These are phyloP conservation scores for Danaus plexippus DNA, from an alignment of 1,140 invertebrate species.

Conservation along the genomic window DNA sequence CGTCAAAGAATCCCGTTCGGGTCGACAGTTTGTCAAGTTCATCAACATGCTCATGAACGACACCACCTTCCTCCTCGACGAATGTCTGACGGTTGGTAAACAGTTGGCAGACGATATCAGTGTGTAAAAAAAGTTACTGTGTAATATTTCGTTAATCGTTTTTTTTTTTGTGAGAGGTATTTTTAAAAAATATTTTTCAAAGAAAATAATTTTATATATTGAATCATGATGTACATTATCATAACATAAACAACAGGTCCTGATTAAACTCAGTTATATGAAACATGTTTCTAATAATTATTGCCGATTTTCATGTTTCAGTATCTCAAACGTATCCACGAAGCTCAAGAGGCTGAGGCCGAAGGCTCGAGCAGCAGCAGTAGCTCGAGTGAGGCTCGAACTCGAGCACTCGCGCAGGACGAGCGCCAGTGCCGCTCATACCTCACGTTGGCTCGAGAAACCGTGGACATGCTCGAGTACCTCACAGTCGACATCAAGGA, in stretches of 20 bases:
- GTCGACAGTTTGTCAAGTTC: conserved; percentile 97
- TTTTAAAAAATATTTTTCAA: no score
- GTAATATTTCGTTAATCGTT: no score
- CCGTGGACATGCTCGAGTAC: conserved; percentile 98
- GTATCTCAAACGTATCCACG: conserved; percentile 95
- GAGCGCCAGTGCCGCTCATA: conserved; percentile 96
- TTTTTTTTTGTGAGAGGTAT: no score
- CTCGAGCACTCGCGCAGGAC: conserved; percentile 87
- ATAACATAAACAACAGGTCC: no score
- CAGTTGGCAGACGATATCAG: no score
- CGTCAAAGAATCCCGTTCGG: conserved; percentile 86
- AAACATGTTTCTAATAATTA: no score
- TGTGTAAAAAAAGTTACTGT: no score
- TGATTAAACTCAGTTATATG: no score
- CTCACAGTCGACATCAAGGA: conserved; percentile 94
- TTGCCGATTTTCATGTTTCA: conserved; percentile 58
- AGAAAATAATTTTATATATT: no score
- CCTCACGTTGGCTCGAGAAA: conserved; percentile 93
- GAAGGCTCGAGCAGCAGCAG: conserved; percentile 73
- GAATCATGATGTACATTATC: no score
- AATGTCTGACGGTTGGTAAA: conserved; percentile 76
- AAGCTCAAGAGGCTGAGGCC: conserved; percentile 90
- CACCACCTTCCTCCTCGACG: conserved; percentile 97
- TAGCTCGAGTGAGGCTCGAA: conserved; percentile 73
- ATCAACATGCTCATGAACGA: conserved; percentile 99